phyloP scores from a whole-genome alignment of 2,113 vertebrate genomes.

The Silurus glanis region DNA sequence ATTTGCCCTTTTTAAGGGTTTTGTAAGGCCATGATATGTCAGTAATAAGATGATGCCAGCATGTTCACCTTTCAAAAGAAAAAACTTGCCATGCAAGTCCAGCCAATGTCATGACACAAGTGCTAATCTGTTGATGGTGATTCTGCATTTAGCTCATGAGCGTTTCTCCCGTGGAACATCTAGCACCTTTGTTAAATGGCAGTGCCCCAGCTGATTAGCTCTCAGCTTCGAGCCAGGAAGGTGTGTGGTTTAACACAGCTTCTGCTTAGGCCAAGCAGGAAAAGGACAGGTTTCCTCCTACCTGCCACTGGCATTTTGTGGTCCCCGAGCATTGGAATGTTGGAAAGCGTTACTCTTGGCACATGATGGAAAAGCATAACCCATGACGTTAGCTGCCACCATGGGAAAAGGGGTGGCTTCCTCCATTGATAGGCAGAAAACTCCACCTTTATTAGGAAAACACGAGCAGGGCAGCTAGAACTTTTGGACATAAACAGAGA shows the following conservation, averaged over 20 bases:
- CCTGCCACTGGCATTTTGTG: conserved; percentile 43
- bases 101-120: conserved; percentile 13
- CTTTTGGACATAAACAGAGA: conserved; percentile 14
- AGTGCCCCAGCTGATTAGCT: background rate
- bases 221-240: conserved; percentile 41
- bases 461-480: conserved; percentile 35
- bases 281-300: conserved; percentile 55
- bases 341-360: conserved; percentile 49
- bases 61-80: background rate
- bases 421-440: conserved; percentile 33
- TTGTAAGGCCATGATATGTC: background rate
- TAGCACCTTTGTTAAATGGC: conserved; percentile 18
- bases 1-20: background rate
- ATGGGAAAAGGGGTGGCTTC: conserved; percentile 54
- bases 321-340: conserved; percentile 42
- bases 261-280: conserved; percentile 42
- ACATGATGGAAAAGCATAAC: conserved; percentile 34
- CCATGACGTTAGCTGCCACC: conserved; percentile 48
- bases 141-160: conserved; percentile 7
- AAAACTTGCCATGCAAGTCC: background rate
- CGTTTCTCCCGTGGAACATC: background rate
- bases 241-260: conserved; percentile 41
- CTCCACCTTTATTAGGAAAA: conserved; percentile 54
- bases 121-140: conserved; percentile 2
- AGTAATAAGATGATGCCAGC: conserved; percentile 1